These are phyloP conservation scores for Cyrtorhinus lividipennis DNA, from an alignment of 1,140 invertebrate species.

Conservation along the genomic window DNA sequence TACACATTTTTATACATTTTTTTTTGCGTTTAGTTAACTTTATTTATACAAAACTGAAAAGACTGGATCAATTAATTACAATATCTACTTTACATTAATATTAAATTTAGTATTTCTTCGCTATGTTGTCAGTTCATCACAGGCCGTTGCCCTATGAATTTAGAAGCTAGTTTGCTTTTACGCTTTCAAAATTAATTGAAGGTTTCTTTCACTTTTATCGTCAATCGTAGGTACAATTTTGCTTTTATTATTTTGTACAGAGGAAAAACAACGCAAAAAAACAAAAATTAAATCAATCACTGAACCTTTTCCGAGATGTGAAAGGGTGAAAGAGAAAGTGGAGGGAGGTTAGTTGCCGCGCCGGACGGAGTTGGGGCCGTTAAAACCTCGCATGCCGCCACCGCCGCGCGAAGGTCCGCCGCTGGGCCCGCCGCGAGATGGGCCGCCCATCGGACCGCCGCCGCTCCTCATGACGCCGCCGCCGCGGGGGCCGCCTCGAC, in stretches of 20 bases:
- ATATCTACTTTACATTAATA: slow-evolving; percentile 7
- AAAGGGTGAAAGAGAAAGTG: neutral
- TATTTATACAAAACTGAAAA: neutral
- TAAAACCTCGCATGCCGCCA: neutral
- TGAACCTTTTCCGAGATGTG: too few species aligned
- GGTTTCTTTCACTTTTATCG: too few species aligned
- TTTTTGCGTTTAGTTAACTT: neutral
- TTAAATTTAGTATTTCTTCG: slow-evolving; percentile 2
- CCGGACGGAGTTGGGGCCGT: neutral
- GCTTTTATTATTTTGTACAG: neutral
- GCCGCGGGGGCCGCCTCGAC: slow-evolving; percentile 13
- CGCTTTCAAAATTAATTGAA: neutral
- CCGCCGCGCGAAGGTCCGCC: slow-evolving; percentile 13
- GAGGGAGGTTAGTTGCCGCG: neutral
- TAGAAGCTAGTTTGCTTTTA: neutral
- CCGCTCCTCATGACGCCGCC: neutral
- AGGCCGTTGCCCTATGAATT: slow-evolving; percentile 2
- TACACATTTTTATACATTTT: slow-evolving; percentile 4
- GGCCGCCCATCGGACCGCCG: neutral
- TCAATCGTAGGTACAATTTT: too few species aligned
- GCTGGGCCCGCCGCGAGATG: neutral
- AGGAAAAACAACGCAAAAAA: neutral
- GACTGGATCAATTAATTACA: slow-evolving; percentile 1
- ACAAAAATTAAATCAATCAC: neutral
- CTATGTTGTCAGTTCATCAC: slow-evolving; percentile 8